phyloP scores from a whole-genome alignment of 2,888 invertebrate genomes.

The Hirtodrosophila cameraria region DNA sequence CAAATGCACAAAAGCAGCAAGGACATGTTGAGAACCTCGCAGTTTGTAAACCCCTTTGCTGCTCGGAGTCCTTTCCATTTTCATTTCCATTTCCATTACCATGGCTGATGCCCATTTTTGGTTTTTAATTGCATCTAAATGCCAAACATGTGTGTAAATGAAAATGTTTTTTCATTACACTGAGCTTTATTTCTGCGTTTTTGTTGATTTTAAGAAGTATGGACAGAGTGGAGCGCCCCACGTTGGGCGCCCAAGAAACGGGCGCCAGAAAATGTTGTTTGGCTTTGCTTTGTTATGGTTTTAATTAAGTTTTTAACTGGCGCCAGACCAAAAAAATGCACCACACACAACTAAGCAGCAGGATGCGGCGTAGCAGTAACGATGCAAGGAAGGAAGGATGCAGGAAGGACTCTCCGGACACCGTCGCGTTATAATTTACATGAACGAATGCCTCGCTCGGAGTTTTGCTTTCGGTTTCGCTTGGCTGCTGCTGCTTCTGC shows the following conservation, averaged over 20 bases:
- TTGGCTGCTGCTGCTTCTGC: slow-evolving; percentile 50
- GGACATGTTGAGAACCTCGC: slow-evolving; percentile 39
- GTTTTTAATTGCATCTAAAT: slow-evolving; percentile 67
- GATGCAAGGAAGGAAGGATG: neutral
- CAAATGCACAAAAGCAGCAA: slow-evolving; percentile 69
- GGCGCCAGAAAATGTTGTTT: slow-evolving; percentile 56
- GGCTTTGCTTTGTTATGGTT: slow-evolving; percentile 74
- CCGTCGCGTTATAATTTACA: slow-evolving; percentile 51
- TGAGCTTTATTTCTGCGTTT: neutral
- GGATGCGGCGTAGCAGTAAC: neutral
- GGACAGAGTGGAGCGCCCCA: neutral
- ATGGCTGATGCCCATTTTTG: slow-evolving; percentile 43
- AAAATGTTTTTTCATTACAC: slow-evolving; percentile 51
- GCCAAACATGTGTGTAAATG: slow-evolving; percentile 64
- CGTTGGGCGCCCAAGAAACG: slow-evolving; percentile 46
- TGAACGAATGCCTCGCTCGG: slow-evolving; percentile 25
- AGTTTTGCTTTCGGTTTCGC: slow-evolving; percentile 70
- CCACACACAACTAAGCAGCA: neutral
- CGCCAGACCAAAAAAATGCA: slow-evolving; percentile 60
- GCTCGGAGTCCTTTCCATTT: neutral
- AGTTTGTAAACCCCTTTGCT: neutral
- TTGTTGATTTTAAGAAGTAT: too few relatives aligned
- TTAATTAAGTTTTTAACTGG: slow-evolving; percentile 78
- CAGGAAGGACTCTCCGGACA: too few relatives aligned
- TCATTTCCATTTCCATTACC: slow-evolving; percentile 27